phyloP scores from a whole-genome alignment of 2,113 vertebrate genomes.

The Aviceda subcristata region DNA sequence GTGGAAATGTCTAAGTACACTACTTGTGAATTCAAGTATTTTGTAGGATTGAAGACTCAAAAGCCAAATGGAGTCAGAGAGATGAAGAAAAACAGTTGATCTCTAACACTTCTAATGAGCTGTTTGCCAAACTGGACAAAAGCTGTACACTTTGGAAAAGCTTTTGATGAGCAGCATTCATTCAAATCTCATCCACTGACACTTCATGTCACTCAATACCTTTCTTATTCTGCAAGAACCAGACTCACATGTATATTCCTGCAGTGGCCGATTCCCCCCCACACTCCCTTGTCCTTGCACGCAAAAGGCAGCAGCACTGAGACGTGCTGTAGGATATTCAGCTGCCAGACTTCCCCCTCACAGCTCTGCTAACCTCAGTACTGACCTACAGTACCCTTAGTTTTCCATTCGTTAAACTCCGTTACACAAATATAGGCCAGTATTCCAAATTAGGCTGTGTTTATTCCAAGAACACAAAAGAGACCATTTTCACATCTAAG shows the following conservation, averaged over 20 bases:
- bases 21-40: background rate
- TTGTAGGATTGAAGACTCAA: background rate
- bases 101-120: background rate
- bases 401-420: background rate
- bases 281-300: background rate
- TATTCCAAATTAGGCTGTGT: background rate
- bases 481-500: background rate
- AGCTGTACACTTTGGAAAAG: background rate
- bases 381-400: conserved; percentile 18
- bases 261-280: background rate
- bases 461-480: conserved; percentile 19
- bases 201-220: accelerated
- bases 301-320: background rate
- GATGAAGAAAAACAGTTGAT: background rate
- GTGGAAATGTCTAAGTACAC: background rate
- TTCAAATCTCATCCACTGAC: background rate
- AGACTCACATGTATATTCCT: background rate
- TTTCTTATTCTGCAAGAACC: background rate
- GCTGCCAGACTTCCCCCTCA: background rate
- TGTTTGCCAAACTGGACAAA: background rate
- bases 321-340: background rate
- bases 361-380: background rate
- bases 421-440: background rate
- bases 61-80: background rate
- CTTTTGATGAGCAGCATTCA: background rate